Evolutionary conservation across 1,140 invertebrate species (phyloP), one percentile per base, ranked within the genome.

Genomic region (Orius insidiosus): DNA sequence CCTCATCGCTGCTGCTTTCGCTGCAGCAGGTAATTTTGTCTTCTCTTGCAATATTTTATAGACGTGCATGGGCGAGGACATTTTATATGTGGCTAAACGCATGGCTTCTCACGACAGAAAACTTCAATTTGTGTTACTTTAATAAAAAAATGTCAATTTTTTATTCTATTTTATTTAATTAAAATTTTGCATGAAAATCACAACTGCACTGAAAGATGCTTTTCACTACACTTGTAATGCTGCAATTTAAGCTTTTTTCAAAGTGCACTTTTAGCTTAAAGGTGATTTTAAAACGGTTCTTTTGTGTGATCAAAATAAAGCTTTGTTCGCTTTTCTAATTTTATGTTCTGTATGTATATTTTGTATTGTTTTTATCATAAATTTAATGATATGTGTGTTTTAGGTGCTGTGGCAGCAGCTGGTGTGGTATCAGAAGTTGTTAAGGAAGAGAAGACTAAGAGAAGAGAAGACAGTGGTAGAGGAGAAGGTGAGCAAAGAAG

Each of bases 1-100:
- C 15, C 34, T 49, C 13, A 16, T 52, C 8, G 45, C 42, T 24
- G 47, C 51, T 32, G 51, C 51, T 32, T 39, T 47, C 19, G 51
- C 47, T 14, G 51, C 51, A 10, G 51, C 48, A 34, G 51, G 47
- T 50, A 38, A 24, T 24, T 24, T 24, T 4, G 24, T 24, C 24
- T 24, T 24, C 24, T 24, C 24, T 24, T 13, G 9, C 10, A 43
- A n/a, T 41, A 4, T 15, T 41, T 41, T 14, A n/a, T 15, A 14
- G 6, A 15, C 10, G 4, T 35, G 32, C 33, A 35, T 15, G 15
- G 15, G 13, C 18, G 5, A 5, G 18, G 4, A 4, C 14, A 13
- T 19, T 41, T 41, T 41, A 13, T 3, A 15, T 41, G 24, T 24
- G 24, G 24, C 24, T 24, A 24, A 24, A 24, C 24, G 24, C 24